A percentile compares a stretch with the other conserved stretches of the same genome.
These are phyloP conservation scores for Tolypeutes matacus DNA, from an alignment of 2,797 vertebrate species.

Conservation along the genomic window DNA sequence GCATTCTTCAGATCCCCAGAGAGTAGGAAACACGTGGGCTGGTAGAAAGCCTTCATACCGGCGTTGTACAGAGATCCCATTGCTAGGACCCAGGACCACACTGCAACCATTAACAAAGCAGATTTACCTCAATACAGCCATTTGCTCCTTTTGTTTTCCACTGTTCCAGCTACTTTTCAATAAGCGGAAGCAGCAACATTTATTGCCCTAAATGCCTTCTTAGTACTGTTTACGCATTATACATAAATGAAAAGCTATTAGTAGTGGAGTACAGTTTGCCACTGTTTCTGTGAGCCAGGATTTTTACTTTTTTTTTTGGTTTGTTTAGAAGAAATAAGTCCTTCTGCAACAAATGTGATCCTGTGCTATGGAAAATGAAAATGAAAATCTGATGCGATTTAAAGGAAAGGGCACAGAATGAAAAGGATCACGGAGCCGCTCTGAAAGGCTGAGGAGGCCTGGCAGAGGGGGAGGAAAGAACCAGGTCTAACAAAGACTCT, in stretches of 20 bases:
- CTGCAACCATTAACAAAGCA: not conserved
- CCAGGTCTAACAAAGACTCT: constrained; percentile 45
- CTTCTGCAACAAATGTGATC: not conserved
- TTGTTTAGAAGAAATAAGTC: constrained; percentile 42
- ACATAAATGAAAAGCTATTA: constrained; percentile 8
- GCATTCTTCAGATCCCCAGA: not conserved
- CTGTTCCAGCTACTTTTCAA: constrained; percentile 48
- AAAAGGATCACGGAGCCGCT: constrained; percentile 30
- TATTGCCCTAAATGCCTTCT: constrained; percentile 11
- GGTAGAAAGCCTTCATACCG: not conserved
- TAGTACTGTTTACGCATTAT: constrained; percentile 22
- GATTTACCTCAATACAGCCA: not conserved
- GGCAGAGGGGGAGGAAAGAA: constrained; percentile 61
- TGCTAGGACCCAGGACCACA: not conserved
- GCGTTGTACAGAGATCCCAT: not conserved
- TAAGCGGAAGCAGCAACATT: constrained; percentile 18
- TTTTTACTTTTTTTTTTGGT: not conserved
- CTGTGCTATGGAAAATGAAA: constrained; percentile 44
- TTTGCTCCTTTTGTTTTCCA: constrained; percentile 68
- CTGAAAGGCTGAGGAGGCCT: constrained; percentile 60
- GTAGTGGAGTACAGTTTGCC: not conserved
- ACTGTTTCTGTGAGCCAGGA: not conserved
- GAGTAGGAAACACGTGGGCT: not conserved
- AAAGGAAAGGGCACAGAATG: constrained; percentile 52
- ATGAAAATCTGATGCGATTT: not conserved